Percentiles rank a stretch among this genome's conserved stretches.
phyloP scores from a whole-genome alignment of 2,797 vertebrate species.

The Sebastes umbrosus region DNA sequence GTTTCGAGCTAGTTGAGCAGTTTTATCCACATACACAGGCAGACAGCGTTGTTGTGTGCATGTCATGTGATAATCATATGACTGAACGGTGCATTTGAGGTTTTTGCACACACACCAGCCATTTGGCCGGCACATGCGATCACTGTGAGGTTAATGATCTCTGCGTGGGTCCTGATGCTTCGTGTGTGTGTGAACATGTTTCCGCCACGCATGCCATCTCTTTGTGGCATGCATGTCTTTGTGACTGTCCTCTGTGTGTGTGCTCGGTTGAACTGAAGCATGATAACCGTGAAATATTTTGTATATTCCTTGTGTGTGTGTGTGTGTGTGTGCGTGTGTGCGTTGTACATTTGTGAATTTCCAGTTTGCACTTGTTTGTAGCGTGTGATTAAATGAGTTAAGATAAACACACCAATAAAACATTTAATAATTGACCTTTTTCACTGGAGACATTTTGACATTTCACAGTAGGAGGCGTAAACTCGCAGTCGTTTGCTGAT shows the following conservation, averaged over 20 bases:
- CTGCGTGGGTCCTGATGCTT: not conserved
- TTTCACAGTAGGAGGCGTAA: not conserved
- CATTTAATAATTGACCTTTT: not conserved
- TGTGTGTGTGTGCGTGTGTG: not conserved
- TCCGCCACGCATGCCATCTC: slow-evolving; percentile 28
- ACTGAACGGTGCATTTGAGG: slow-evolving; percentile 25
- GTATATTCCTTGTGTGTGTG: not conserved
- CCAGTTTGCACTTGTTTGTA: not conserved
- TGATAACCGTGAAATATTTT: slow-evolving; percentile 3
- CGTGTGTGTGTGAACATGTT: slow-evolving; percentile 5
- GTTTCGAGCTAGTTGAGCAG: not conserved
- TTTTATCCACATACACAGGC: not conserved
- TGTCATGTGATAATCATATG: slow-evolving; percentile 30
- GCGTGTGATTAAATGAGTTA: not conserved
- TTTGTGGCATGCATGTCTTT: slow-evolving; percentile 11
- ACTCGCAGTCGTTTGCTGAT: not conserved
- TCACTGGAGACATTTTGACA: not conserved
- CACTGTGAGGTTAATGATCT: slow-evolving; percentile 16
- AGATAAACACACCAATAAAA: not conserved
- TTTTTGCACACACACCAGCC: slow-evolving; percentile 33
- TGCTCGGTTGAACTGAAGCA: slow-evolving; percentile 4
- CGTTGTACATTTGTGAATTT: not conserved
- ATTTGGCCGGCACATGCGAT: slow-evolving; percentile 33
- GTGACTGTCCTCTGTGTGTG: slow-evolving; percentile 7
- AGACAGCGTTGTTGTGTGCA: slow-evolving; percentile 4